These are phyloP conservation scores for Choristoneura fumiferana DNA, from an alignment of 1,140 invertebrate genomes.

Conservation along the genomic window DNA sequence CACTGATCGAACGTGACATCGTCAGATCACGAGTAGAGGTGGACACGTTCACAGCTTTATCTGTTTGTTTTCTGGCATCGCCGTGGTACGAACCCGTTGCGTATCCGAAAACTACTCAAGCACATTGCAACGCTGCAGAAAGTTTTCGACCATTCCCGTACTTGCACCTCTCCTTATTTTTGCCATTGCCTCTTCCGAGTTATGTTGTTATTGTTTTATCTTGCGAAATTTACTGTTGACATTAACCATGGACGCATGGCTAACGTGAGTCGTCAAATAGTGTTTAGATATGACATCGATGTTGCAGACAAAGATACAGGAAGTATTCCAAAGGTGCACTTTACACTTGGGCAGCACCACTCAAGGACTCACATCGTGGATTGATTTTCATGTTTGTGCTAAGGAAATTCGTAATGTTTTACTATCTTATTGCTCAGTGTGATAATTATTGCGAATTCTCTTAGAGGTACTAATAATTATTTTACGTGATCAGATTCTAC, in stretches of 20 bases:
- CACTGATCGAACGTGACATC: constrained; percentile 30
- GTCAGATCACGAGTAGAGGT: constrained; percentile 33
- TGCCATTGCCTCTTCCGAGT: constrained; percentile 60
- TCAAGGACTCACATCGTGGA: constrained; percentile 72
- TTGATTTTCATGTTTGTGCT: constrained; percentile 43
- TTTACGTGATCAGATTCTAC: constrained; percentile 57
- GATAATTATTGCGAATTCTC: constrained; percentile 45
- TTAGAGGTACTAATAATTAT: constrained; percentile 36
- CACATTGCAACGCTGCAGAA: constrained; percentile 40
- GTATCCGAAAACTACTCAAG: constrained; percentile 40
- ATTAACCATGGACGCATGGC: constrained; percentile 68
- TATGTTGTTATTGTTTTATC: constrained; percentile 44
- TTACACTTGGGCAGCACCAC: constrained; percentile 72
- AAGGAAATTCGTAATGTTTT: constrained; percentile 48
- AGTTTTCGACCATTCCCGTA: constrained; percentile 47
- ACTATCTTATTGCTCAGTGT: not conserved
- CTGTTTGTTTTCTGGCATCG: constrained; percentile 79
- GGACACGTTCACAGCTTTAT: constrained; percentile 68
- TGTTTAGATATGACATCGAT: constrained; percentile 37
- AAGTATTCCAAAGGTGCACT: constrained; percentile 42
- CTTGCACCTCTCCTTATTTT: constrained; percentile 74
- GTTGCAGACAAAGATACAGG: constrained; percentile 35
- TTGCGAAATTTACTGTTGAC: constrained; percentile 42
- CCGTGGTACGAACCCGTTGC: constrained; percentile 62
- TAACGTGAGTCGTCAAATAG: constrained; percentile 57